Evolutionary conservation across 1,140 invertebrate species (phyloP).

Genomic region (Drosophila lacertosa): DNA sequence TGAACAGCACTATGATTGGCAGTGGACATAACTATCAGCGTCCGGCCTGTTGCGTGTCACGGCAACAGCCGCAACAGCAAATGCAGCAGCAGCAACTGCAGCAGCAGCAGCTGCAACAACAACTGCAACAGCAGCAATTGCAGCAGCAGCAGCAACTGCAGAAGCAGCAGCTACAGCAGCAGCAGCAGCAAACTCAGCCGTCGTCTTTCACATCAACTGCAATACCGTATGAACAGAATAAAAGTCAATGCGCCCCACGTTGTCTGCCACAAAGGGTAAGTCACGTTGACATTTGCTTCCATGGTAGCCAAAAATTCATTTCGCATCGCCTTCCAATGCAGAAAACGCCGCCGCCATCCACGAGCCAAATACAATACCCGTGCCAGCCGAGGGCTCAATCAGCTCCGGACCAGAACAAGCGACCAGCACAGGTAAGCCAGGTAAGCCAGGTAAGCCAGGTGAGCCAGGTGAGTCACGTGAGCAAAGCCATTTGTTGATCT

Average conservation of each 20-base stretch:
- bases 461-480: too few species aligned
- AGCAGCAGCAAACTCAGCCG: not conserved
- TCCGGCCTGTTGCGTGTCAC: not conserved
- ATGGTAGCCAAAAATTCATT: not conserved
- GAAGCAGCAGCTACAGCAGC: not conserved
- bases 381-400: not conserved
- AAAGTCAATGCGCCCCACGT: not conserved
- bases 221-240: not conserved
- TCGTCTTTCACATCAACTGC: not conserved
- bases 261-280: conserved; percentile 21
- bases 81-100: not conserved
- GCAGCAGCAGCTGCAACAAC: not conserved
- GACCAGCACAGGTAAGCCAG: conserved; percentile 12
- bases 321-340: not conserved
- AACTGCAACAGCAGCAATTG: not conserved
- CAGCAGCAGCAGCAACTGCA: not conserved
- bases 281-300: not conserved
- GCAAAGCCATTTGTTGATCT: not conserved
- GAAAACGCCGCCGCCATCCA: not conserved
- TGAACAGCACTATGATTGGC: conserved; percentile 9
- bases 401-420: not conserved
- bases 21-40: too few species aligned
- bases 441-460: too few species aligned
- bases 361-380: not conserved
- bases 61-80: not conserved